Percentiles rank a stretch among this genome's conserved stretches.
These are phyloP conservation scores for Microtus pennsylvanicus DNA, from an alignment of 2,113 vertebrate species.

Conservation along the genomic window DNA sequence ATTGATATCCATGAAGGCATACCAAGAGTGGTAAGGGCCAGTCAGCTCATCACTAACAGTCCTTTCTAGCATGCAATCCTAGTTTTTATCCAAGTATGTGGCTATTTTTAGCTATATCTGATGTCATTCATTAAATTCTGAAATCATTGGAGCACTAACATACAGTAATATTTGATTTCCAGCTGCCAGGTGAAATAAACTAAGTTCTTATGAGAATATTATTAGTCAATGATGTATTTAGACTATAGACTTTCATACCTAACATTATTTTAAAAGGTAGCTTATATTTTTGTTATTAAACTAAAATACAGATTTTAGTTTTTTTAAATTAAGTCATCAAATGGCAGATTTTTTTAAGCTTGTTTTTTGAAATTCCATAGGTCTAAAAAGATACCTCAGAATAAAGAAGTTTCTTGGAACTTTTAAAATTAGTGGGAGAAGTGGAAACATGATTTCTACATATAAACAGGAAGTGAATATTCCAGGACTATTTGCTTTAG, in stretches of 20 bases:
- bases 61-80: not conserved
- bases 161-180: not conserved
- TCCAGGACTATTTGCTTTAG: not conserved
- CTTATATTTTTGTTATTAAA: constrained; percentile 41
- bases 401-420: constrained; percentile 3
- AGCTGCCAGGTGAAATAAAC: not conserved
- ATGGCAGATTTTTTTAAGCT: not conserved
- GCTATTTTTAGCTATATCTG: constrained; percentile 4
- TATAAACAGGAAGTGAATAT: not conserved
- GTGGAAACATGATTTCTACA: not conserved
- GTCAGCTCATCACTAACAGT: not conserved
- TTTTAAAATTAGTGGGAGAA: constrained; percentile 37
- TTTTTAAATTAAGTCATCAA: constrained; percentile 23
- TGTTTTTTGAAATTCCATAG: constrained; percentile 25
- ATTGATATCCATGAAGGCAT: not conserved
- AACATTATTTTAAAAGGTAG: constrained; percentile 16
- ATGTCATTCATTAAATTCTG: not conserved
- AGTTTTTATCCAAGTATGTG: not conserved
- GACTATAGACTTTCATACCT: not conserved
- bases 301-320: not conserved
- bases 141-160: not conserved
- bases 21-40: not conserved
- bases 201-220: not conserved
- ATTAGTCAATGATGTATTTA: constrained; percentile 10
- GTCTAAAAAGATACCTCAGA: constrained; percentile 36